phyloP scores from a whole-genome alignment of 2,113 vertebrate species.

The Suncus etruscus region DNA sequence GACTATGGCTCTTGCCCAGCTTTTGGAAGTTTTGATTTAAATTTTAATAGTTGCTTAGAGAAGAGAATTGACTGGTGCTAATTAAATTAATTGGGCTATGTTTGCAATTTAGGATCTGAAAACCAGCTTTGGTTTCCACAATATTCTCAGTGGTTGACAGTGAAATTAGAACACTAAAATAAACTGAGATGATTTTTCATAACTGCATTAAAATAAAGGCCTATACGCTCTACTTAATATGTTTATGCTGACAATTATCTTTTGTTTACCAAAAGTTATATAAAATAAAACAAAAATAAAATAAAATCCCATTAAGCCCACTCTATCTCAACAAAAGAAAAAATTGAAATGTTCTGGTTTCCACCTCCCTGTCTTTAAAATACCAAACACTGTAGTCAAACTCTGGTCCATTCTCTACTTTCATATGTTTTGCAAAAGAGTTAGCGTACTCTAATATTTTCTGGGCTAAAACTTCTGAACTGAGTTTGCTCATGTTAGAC shows the following conservation, averaged over 20 bases:
- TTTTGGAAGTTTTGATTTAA: conserved; percentile 1
- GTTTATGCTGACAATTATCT: background rate
- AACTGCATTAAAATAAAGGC: conserved; percentile 41
- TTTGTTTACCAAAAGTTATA: conserved; percentile 8
- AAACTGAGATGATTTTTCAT: conserved; percentile 48
- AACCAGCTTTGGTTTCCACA: background rate
- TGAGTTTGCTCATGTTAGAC: conserved; percentile 4
- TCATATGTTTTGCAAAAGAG: background rate
- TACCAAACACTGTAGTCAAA: background rate
- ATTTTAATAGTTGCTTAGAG: background rate
- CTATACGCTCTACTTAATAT: background rate
- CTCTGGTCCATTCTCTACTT: background rate
- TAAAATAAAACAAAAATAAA: background rate
- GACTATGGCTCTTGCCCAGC: too few species aligned
- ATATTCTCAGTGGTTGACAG: background rate
- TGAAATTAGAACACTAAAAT: background rate
- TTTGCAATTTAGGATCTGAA: background rate
- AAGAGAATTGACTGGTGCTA: background rate
- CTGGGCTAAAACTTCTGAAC: background rate
- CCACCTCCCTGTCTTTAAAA: conserved; percentile 9
- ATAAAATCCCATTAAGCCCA: background rate
- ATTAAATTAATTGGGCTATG: background rate
- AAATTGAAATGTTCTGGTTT: background rate
- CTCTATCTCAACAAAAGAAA: conserved; percentile 25
- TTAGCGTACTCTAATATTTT: background rate